Evolutionary conservation across 2,888 invertebrate genomes (phyloP), one percentile per base, ranked within the genome.

Genomic region (Thecocarcelia acutangulata): DNA sequence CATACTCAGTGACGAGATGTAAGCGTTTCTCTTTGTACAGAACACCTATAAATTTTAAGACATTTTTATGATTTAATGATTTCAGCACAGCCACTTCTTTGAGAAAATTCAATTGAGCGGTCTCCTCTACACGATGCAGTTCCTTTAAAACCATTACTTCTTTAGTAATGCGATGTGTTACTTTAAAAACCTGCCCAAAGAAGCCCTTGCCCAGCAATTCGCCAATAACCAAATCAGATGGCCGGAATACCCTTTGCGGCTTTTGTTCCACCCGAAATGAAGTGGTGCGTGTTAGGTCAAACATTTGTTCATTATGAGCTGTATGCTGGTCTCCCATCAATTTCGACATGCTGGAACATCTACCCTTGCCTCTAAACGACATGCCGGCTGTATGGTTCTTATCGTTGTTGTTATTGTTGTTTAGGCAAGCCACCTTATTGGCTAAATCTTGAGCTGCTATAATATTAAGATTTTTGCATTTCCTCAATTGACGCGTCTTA

Each of bases 61-160:
- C 97, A 91, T 98, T 97, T 28, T 95, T 94, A 91, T 98, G 98
- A 86, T 95, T 94, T 82, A 98, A 92, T 54, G 96, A 96, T 13
- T 98, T 93, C 48, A 98, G 91, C 28, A 98, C 97, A 3, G 98
- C 98, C 73, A 97, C 97, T 94, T 98, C 98, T 91, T 98, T 97
- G 42, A 98, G 92, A 89, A 98, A 98, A 91, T 96, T 97, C 86
- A 95, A 94, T 90, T 98, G 97, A 1, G 98, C 98, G 87, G 97
- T 97, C 88, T 97, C 98, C 88, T 98, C 98, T 21, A 98, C 96
- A 72, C 97, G 92, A 91, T 97, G 96, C 73, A 98, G 92, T 89
- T 98, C 97, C 88, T 98, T 98, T 50, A 98, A 93, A 85, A 98
- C 98, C 97, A 98, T 98, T 54, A 97, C 95, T 91, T 98, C 98